Conservation (phyloP, 2,888 invertebrate species). For the Andrena dorsata region DNA sequence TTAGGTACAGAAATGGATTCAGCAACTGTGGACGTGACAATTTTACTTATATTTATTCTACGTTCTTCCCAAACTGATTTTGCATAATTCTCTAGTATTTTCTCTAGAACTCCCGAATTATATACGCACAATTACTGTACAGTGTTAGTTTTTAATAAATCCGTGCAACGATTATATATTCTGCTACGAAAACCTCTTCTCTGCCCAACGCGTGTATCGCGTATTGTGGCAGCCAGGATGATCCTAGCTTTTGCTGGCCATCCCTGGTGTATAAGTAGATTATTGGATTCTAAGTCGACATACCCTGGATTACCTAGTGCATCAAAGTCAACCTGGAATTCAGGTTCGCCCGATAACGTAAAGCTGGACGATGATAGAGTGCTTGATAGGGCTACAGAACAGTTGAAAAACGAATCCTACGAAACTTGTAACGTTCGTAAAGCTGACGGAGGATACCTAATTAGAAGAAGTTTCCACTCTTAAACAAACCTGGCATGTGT, state of each 20-base stretch:
- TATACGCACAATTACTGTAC: too few species aligned
- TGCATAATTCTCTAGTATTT: too few species aligned
- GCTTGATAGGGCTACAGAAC: background rate
- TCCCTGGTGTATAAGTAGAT: conserved; percentile 4
- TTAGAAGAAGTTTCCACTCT: background rate
- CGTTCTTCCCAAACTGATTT: too few species aligned
- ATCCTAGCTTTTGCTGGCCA: conserved; percentile 5
- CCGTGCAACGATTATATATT: too few species aligned
- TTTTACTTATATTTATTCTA: too few species aligned
- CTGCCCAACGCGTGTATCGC: background rate
- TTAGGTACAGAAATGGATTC: too few species aligned
- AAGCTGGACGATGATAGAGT: background rate
- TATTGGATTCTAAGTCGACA: conserved; percentile 18
- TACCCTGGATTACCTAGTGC: background rate
- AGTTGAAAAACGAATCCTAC: background rate
- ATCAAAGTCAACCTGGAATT: conserved; percentile 25
- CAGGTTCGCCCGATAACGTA: background rate
- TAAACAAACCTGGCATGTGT: too few species aligned
- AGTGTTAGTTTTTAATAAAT: too few species aligned
- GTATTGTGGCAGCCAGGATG: background rate
- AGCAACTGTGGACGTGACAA: too few species aligned
- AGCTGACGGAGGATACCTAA: background rate
- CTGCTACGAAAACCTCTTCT: background rate
- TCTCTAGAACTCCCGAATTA: too few species aligned
- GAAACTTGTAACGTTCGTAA: background rate